phyloP scores from a whole-genome alignment of 2,888 invertebrate species.

The Hydropsyche betteni region DNA sequence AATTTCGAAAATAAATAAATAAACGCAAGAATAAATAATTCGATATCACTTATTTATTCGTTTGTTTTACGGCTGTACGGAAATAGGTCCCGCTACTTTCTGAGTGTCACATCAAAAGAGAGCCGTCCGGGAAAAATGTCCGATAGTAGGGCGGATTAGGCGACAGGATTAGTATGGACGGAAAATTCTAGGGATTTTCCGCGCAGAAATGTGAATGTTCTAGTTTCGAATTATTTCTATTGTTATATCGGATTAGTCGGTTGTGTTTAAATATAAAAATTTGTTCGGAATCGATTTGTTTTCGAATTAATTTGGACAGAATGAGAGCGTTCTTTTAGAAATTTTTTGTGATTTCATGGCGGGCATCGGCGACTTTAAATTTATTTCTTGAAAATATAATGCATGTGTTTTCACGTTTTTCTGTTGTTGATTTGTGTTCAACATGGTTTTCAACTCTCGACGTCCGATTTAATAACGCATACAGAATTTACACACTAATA shows the following conservation, averaged over 20 bases:
- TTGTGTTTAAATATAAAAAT: too few relatives aligned
- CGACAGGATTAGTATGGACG: conserved; percentile 2
- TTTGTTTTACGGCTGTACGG: conserved; percentile 15
- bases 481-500: conserved; percentile 6
- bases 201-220: too few relatives aligned
- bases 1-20: conserved; percentile 1
- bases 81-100: conserved; percentile 11
- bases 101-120: conserved; percentile 14
- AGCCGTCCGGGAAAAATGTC: conserved; percentile 24
- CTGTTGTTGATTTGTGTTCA: conserved; percentile 9
- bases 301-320: too few relatives aligned
- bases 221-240: too few relatives aligned
- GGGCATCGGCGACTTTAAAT: too few relatives aligned
- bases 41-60: conserved; percentile 14
- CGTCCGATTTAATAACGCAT: conserved; percentile 4
- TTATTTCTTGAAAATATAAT: too few relatives aligned
- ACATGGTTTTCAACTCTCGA: conserved; percentile 23
- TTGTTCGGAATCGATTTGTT: too few relatives aligned
- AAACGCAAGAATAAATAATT: background rate
- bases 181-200: conserved; percentile 23
- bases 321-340: too few relatives aligned
- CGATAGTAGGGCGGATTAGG: conserved; percentile 17
- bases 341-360: too few relatives aligned
- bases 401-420: background rate
- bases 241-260: too few relatives aligned